phyloP scores from a whole-genome alignment of 2,113 vertebrate species.

The Carlito syrichta region DNA sequence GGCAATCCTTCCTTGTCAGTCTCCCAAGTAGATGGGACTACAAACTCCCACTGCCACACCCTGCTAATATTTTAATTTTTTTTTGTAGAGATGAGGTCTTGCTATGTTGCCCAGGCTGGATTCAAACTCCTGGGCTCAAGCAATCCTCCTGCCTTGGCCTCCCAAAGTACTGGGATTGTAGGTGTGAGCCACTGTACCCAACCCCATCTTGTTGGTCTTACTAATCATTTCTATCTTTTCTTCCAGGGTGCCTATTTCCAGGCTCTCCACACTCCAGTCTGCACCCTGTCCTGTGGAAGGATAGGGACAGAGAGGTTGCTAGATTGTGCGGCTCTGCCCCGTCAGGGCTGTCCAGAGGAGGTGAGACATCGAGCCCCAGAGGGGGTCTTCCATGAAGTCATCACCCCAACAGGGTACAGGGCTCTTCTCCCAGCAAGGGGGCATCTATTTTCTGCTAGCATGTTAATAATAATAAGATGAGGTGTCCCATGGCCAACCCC shows the following conservation, averaged over 20 bases:
- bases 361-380: neutral
- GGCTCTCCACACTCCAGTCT: neutral
- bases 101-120: too few species aligned
- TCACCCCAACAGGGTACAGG: fast-evolving
- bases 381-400: neutral
- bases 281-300: neutral
- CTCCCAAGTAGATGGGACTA: too few species aligned
- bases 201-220: neutral
- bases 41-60: too few species aligned
- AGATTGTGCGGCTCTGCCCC: neutral
- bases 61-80: too few species aligned
- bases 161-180: too few species aligned
- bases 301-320: fast-evolving
- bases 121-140: too few species aligned
- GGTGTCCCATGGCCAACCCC: neutral
- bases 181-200: too few species aligned
- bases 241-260: neutral
- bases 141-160: too few species aligned
- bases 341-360: neutral
- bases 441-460: neutral
- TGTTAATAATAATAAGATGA: neutral
- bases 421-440: neutral
- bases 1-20: too few species aligned
- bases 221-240: neutral
- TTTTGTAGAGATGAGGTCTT: too few species aligned